Percentiles rank a stretch among this genome's conserved stretches.
phyloP scores from a whole-genome alignment of 2,888 invertebrate genomes.

The Drosophila eohydei region DNA sequence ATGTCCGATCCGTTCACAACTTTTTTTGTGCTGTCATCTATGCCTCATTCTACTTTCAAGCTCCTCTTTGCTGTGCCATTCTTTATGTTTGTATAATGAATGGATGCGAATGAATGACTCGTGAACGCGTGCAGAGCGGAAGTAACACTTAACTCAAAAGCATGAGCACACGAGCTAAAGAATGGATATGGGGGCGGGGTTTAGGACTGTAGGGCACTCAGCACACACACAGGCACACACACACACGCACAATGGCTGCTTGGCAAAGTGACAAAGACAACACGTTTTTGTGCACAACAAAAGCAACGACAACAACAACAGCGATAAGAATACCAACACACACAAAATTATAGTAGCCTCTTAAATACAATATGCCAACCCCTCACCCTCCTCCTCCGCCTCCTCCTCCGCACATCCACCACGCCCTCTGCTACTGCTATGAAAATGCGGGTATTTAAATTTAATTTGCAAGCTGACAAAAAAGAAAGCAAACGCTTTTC shows the following conservation, averaged over 20 bases:
- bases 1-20: slow-evolving; percentile 10
- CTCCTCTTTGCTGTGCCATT: slow-evolving; percentile 18
- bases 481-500: slow-evolving; percentile 72
- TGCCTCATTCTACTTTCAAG: slow-evolving; percentile 5
- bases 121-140: slow-evolving; percentile 67
- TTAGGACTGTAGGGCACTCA: slow-evolving; percentile 28
- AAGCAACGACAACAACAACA: slow-evolving; percentile 13
- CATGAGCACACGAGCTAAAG: slow-evolving; percentile 34
- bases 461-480: slow-evolving; percentile 78
- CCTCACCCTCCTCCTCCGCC: not conserved
- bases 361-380: slow-evolving; percentile 32
- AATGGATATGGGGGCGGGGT: not conserved
- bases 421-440: slow-evolving; percentile 3
- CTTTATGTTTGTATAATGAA: slow-evolving; percentile 57
- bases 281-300: slow-evolving; percentile 60
- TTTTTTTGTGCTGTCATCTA: slow-evolving; percentile 4
- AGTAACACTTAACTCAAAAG: slow-evolving; percentile 76
- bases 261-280: slow-evolving; percentile 69
- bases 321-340: slow-evolving; percentile 3
- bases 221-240: slow-evolving; percentile 29
- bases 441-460: slow-evolving; percentile 71
- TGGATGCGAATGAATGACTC: slow-evolving; percentile 52
- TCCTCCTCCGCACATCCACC: not conserved
- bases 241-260: slow-evolving; percentile 26
- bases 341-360: slow-evolving; percentile 58